phyloP scores from a whole-genome alignment of 2,113 vertebrate genomes.

The Amphilophus citrinellus region DNA sequence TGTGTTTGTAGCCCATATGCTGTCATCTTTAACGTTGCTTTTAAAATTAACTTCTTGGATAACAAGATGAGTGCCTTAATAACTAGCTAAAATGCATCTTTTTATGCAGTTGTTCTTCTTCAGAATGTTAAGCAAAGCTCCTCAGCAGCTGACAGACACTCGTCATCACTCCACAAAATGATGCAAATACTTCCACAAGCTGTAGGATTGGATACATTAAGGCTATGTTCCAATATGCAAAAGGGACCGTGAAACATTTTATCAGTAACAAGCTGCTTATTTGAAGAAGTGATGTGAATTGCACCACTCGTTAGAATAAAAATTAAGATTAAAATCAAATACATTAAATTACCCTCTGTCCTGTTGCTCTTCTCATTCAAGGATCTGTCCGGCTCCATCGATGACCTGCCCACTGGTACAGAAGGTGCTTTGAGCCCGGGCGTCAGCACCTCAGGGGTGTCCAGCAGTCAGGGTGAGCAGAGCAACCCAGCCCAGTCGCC shows the following conservation, averaged over 20 bases:
- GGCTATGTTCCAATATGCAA: background rate
- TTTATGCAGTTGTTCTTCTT: background rate
- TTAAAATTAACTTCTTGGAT: background rate
- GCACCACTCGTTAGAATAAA: background rate
- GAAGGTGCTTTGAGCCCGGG: conserved; percentile 98
- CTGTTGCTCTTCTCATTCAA: conserved; percentile 68
- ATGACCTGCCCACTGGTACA: conserved; percentile 96
- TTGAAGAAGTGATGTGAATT: background rate
- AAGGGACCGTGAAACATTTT: background rate
- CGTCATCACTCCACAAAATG: background rate
- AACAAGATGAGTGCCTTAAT: too few relatives aligned
- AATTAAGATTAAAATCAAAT: background rate
- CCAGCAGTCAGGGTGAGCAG: conserved; percentile 99
- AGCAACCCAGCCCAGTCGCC: conserved; percentile 99
- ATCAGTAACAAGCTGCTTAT: background rate
- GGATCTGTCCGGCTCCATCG: conserved; percentile 98
- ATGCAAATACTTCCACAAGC: background rate
- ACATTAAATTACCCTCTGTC: background rate
- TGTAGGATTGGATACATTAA: background rate
- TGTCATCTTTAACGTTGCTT: background rate
- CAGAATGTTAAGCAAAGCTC: background rate
- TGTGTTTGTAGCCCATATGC: background rate
- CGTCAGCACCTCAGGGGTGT: conserved; percentile 98
- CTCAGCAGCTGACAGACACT: background rate
- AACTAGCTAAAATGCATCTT: background rate